A percentile compares a stretch with the other conserved stretches of the same genome.
Evolutionary conservation across 2,113 vertebrate genomes (phyloP).

Genomic region (Hoplias malabaricus): DNA sequence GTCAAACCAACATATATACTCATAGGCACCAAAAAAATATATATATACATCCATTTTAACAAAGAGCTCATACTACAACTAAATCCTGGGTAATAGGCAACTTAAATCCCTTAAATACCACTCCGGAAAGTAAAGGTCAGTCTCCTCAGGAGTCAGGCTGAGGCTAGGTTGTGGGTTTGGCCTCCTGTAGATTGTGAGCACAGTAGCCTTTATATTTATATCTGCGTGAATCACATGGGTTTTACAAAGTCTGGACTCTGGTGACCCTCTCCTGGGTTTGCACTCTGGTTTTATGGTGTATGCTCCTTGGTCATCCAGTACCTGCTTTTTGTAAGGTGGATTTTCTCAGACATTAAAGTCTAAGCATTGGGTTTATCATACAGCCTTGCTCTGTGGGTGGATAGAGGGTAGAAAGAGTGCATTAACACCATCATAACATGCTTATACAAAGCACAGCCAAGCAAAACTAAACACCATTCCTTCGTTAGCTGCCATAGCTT

Average conservation of each 20-base stretch:
- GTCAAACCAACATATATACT: slow-evolving; percentile 30
- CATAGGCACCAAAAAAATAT: slow-evolving; percentile 3
- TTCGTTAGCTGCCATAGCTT: too few species aligned
- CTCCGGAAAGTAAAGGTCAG: slow-evolving; percentile 37
- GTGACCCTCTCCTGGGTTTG: not conserved
- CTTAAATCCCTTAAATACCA: slow-evolving; percentile 16
- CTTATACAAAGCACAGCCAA: too few species aligned
- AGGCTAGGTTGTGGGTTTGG: slow-evolving; percentile 14
- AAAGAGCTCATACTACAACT: slow-evolving; percentile 10
- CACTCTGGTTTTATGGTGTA: too few species aligned
- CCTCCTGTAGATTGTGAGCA: not conserved
- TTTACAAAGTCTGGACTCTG: not conserved
- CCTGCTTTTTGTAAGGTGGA: too few species aligned
- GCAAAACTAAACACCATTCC: too few species aligned
- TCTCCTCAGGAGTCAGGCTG: slow-evolving; percentile 20
- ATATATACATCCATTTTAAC: slow-evolving; percentile 13
- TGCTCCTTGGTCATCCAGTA: too few species aligned
- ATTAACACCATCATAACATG: too few species aligned
- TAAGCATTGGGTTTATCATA: too few species aligned
- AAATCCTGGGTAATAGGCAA: slow-evolving; percentile 18
- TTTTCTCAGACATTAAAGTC: too few species aligned
- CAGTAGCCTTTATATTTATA: not conserved
- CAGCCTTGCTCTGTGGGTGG: too few species aligned
- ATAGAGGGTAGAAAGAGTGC: too few species aligned
- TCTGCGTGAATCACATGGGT: not conserved